phyloP scores from a whole-genome alignment of 2,888 invertebrate species.

The Tricholauxania praeusta region DNA sequence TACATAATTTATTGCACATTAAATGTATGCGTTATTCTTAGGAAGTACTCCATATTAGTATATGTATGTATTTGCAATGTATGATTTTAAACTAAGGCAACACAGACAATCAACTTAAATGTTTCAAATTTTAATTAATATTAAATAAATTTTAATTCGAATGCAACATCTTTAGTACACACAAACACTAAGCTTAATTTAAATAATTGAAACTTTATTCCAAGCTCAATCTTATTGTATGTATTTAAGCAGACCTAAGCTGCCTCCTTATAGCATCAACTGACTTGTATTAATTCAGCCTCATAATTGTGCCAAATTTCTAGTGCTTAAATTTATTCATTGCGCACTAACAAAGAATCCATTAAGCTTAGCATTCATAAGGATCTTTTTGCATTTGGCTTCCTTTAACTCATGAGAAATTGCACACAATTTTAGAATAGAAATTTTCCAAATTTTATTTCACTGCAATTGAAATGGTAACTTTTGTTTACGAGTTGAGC shows the following conservation, averaged over 20 bases:
- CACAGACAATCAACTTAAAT: no score
- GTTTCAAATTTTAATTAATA: no score
- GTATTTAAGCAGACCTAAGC: background rate
- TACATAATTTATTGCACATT: no score
- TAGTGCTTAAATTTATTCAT: constrained; percentile 20
- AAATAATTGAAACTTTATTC: background rate
- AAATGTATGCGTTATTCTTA: no score
- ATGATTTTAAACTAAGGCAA: no score
- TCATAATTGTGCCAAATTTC: constrained; percentile 20
- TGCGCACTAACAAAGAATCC: background rate
- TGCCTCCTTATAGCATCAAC: background rate
- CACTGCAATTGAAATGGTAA: constrained; percentile 16
- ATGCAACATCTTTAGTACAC: background rate
- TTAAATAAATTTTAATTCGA: background rate
- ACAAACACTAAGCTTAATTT: background rate
- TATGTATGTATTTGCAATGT: no score
- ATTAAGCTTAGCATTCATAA: background rate
- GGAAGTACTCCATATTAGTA: no score
- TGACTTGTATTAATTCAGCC: constrained; percentile 16
- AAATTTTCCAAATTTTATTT: background rate
- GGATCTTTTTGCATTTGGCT: background rate
- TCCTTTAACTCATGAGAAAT: no score
- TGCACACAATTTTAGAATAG: no score
- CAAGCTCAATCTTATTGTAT: background rate
- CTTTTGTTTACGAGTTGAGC: constrained; percentile 24